Evolutionary conservation across 2,797 vertebrate genomes (phyloP).

Genomic region (Petrocephalus sullivani): DNA sequence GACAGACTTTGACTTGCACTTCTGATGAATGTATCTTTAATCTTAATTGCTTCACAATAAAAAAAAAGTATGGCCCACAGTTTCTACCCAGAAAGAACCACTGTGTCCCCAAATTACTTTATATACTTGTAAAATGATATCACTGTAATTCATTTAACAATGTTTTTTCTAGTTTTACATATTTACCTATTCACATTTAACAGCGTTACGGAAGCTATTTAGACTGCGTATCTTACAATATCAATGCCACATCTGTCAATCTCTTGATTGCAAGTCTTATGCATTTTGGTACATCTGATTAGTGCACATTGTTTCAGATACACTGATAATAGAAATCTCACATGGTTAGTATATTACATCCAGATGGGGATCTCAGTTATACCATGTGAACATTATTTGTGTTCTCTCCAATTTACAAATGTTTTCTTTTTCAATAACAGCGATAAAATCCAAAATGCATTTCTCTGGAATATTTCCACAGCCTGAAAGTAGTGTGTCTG

Average conservation of each 20-base stretch:
- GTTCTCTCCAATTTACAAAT: not conserved
- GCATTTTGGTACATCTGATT: not conserved
- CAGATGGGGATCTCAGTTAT: not conserved
- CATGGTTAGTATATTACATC: not conserved
- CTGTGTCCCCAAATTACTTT: not conserved
- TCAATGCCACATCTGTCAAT: not conserved
- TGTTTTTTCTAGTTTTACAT: not conserved
- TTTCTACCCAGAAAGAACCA: not conserved
- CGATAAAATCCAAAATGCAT: not conserved
- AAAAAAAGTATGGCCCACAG: not conserved
- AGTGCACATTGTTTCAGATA: not conserved
- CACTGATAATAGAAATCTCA: not conserved
- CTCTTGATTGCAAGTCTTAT: not conserved
- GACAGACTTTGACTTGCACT: not conserved
- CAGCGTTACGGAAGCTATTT: not conserved
- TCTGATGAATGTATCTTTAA: not conserved
- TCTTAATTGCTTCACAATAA: not conserved
- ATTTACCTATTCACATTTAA: not conserved
- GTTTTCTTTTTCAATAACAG: not conserved
- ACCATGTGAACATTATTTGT: not conserved
- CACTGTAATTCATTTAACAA: not conserved
- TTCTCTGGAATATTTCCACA: not conserved
- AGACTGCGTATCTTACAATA: not conserved
- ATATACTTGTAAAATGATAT: not conserved
- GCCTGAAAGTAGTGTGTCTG: not conserved